A percentile compares a stretch with the other conserved stretches of the same genome.
phyloP scores from a whole-genome alignment of 2,888 invertebrate genomes.

The Chironomus riparius region DNA sequence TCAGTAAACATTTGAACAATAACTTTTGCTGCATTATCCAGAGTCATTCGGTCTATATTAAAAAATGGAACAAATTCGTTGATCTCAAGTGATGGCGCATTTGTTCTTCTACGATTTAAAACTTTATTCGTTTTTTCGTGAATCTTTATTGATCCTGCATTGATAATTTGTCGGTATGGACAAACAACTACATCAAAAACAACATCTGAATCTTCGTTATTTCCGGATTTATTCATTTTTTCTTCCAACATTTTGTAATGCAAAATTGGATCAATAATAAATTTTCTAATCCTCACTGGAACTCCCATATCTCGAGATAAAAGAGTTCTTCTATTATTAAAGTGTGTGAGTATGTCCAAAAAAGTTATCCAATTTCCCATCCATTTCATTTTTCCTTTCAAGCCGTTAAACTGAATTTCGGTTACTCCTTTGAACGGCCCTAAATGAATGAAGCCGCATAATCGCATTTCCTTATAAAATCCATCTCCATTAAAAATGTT shows the following conservation, averaged over 20 bases:
- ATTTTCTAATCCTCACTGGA: conserved; percentile 63
- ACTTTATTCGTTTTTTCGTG: conserved; percentile 62
- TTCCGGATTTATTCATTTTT: conserved; percentile 37
- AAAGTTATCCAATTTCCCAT: conserved; percentile 79
- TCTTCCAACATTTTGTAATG: conserved; percentile 45
- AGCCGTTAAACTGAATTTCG: conserved; percentile 35
- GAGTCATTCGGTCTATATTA: conserved; percentile 40
- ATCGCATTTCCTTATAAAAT: conserved; percentile 59
- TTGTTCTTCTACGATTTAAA: conserved; percentile 52
- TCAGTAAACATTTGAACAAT: conserved; percentile 57
- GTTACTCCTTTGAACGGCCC: conserved; percentile 37
- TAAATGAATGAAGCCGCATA: conserved; percentile 59
- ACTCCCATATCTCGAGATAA: conserved; percentile 60
- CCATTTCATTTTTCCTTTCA: conserved; percentile 57
- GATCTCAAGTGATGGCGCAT: conserved; percentile 59
- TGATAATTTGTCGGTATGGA: conserved; percentile 36
- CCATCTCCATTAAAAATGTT: conserved; percentile 37
- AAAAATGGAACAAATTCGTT: conserved; percentile 57
- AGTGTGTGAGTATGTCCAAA: conserved; percentile 87
- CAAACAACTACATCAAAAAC: conserved; percentile 37
- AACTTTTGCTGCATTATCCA: conserved; percentile 45
- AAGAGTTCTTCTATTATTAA: conserved; percentile 55
- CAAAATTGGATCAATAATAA: conserved; percentile 57
- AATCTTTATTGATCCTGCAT: conserved; percentile 68
- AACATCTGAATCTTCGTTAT: conserved; percentile 35